A percentile compares a stretch with the other conserved stretches of the same genome.
Evolutionary conservation across 1,140 invertebrate species (phyloP).

Genomic region (Acromyrmex charruanus): DNA sequence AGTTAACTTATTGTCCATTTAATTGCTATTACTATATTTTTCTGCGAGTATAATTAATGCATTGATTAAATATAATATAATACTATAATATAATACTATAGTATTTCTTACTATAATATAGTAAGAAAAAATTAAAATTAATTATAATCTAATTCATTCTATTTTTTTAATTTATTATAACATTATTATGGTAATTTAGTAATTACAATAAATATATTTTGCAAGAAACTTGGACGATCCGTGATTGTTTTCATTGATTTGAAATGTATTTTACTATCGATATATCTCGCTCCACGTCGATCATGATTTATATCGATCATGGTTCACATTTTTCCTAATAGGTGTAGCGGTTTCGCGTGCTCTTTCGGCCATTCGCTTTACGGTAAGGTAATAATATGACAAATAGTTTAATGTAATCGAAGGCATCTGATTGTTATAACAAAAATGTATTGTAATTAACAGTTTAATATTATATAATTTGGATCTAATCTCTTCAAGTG

Average conservation of each 20-base stretch:
- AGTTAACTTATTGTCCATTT: too few relatives aligned
- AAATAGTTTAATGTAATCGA: constrained; percentile 65
- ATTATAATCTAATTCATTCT: too few relatives aligned
- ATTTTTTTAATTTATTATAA: background rate
- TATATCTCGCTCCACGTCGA: background rate
- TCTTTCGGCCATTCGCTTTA: constrained; percentile 55
- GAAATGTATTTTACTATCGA: background rate
- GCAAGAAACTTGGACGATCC: background rate
- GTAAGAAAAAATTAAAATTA: too few relatives aligned
- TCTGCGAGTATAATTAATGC: too few relatives aligned
- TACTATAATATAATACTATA: too few relatives aligned
- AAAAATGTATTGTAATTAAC: constrained; percentile 45
- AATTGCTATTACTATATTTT: too few relatives aligned
- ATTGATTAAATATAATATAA: too few relatives aligned
- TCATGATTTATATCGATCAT: background rate
- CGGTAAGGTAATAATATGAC: constrained; percentile 69
- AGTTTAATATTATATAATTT: constrained; percentile 49
- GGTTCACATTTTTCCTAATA: background rate
- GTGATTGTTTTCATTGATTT: background rate
- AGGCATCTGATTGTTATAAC: constrained; percentile 70
- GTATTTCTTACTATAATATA: too few relatives aligned
- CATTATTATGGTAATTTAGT: background rate
- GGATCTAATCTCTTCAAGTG: background rate
- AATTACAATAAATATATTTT: background rate
- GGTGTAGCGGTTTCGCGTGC: background rate